Evolutionary conservation across 1,140 invertebrate genomes (phyloP).

Genomic region (Cyrtorhinus lividipennis): DNA sequence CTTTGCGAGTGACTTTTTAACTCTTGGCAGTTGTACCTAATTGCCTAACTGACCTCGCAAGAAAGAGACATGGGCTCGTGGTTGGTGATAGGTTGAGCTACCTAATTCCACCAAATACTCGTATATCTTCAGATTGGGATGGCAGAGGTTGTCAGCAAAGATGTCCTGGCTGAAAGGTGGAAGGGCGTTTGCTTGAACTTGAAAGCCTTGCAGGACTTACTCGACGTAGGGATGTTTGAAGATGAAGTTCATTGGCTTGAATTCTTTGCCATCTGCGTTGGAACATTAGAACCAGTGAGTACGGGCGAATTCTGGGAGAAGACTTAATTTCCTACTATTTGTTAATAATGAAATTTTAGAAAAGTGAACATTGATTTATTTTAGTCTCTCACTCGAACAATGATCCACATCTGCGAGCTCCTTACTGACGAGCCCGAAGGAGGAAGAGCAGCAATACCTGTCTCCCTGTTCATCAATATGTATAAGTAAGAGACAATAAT

Average conservation of each 20-base stretch:
- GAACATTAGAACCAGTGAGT: constrained; percentile 40
- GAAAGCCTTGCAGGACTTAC: constrained; percentile 38
- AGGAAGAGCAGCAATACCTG: constrained; percentile 53
- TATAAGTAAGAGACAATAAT: constrained; percentile 14
- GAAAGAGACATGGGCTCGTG: no score
- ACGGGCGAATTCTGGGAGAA: no score
- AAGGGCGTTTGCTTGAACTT: constrained; percentile 44
- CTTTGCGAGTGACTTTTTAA: no score
- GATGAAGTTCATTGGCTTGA: constrained; percentile 36
- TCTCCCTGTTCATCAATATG: constrained; percentile 26
- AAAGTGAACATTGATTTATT: no score
- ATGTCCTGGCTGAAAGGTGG: constrained; percentile 42
- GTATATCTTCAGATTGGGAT: constrained; percentile 35
- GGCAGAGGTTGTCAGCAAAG: constrained; percentile 29
- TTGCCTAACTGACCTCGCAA: no score
- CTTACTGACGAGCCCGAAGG: constrained; percentile 68
- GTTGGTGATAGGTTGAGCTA: no score
- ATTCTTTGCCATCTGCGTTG: constrained; percentile 51
- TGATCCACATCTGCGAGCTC: constrained; percentile 66
- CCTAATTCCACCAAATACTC: no score
- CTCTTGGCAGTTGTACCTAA: no score
- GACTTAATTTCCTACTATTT: no score
- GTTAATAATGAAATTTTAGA: no score
- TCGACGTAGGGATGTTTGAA: constrained; percentile 43
- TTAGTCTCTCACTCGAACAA: constrained; percentile 57